Evolutionary conservation across 2,888 invertebrate genomes (phyloP).

Genomic region (Microctonus aethiopoides): DNA sequence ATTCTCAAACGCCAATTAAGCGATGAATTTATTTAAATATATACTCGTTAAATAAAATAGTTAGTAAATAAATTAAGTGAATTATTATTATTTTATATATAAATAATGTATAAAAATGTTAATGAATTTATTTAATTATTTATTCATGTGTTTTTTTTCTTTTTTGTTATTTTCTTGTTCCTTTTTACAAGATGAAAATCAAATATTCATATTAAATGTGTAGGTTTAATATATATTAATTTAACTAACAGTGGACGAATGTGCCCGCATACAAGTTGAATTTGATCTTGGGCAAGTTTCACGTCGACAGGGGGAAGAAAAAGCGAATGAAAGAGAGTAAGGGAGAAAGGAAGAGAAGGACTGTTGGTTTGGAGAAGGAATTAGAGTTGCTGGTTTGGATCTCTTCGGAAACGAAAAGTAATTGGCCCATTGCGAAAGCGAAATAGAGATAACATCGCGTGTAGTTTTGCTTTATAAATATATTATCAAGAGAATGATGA

Average conservation of each 20-base stretch:
- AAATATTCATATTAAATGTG: neutral
- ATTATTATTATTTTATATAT: neutral
- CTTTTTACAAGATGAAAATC: neutral
- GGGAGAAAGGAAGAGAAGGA: neutral
- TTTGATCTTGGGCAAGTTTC: constrained; percentile 28
- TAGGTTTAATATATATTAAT: neutral
- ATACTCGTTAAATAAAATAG: neutral
- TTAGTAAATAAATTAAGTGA: neutral
- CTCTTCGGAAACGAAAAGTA: constrained; percentile 26
- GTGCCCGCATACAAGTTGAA: constrained; percentile 30
- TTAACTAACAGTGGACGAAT: constrained; percentile 14
- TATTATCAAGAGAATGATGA: constrained; percentile 8
- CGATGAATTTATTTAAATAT: neutral
- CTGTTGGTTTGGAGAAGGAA: constrained; percentile 15
- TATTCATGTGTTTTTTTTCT: too few species aligned
- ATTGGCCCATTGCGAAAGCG: constrained; percentile 21
- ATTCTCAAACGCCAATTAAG: neutral
- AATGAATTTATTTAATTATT: too few species aligned
- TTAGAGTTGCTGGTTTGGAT: constrained; percentile 12
- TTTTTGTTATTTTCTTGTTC: too few species aligned
- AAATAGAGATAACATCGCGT: constrained; percentile 26
- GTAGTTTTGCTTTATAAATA: constrained; percentile 2
- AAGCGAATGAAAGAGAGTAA: neutral
- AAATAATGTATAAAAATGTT: too few species aligned
- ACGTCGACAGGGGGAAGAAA: constrained; percentile 16